phyloP scores from a whole-genome alignment of 2,113 vertebrate genomes.

The Neodontobutis hainanensis region DNA sequence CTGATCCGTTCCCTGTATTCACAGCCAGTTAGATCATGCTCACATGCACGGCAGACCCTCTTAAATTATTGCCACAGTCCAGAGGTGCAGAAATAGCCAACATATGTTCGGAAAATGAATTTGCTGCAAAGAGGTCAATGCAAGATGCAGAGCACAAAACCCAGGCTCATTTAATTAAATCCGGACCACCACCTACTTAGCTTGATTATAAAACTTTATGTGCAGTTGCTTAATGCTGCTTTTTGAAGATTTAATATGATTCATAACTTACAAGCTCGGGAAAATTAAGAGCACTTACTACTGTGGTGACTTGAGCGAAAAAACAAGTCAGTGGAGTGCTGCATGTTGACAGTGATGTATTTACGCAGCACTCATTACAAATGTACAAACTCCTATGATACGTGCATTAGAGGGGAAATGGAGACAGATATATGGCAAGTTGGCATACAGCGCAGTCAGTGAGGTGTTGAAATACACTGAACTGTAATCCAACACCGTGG shows the following conservation, averaged over 20 bases:
- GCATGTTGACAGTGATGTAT: constrained; percentile 63
- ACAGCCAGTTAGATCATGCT: constrained; percentile 71
- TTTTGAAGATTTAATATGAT: constrained; percentile 70
- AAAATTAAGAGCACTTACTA: constrained; percentile 63
- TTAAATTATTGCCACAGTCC: constrained; percentile 72
- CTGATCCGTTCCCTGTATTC: constrained; percentile 52
- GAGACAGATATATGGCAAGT: constrained; percentile 61
- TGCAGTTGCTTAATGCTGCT: constrained; percentile 42
- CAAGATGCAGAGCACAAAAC: constrained; percentile 48
- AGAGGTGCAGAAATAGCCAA: constrained; percentile 74
- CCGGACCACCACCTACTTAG: constrained; percentile 52
- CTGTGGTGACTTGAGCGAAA: constrained; percentile 59
- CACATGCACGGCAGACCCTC: constrained; percentile 60
- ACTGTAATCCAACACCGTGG: constrained; percentile 44
- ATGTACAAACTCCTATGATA: constrained; percentile 62
- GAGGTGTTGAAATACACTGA: constrained; percentile 58
- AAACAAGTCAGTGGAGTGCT: constrained; percentile 39
- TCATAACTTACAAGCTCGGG: constrained; percentile 63
- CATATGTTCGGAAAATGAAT: constrained; percentile 79
- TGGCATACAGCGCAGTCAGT: constrained; percentile 30
- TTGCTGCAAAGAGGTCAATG: constrained; percentile 66
- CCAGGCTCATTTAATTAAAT: constrained; percentile 66
- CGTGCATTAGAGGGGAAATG: constrained; percentile 59
- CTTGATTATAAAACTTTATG: constrained; percentile 62
- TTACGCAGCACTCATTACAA: constrained; percentile 63